Evolutionary conservation across 2,888 invertebrate species (phyloP).

Genomic region (Polyploca ridens): DNA sequence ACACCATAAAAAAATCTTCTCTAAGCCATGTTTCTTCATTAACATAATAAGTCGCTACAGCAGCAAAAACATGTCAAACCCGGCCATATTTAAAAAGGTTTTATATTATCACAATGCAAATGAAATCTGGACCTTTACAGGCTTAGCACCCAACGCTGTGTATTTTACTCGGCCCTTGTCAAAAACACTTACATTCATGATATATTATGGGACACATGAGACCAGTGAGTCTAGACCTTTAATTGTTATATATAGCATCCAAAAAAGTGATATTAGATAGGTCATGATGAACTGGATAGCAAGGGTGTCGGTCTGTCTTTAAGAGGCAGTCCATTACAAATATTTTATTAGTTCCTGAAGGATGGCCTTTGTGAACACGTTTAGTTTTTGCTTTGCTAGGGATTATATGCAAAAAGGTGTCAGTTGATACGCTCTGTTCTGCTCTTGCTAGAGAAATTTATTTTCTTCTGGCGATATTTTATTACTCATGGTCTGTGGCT

Average conservation of each 20-base stretch:
- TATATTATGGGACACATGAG: slow-evolving; percentile 46
- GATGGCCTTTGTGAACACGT: slow-evolving; percentile 25
- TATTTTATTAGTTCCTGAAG: slow-evolving; percentile 47
- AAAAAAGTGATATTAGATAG: slow-evolving; percentile 16
- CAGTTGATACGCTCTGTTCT: slow-evolving; percentile 30
- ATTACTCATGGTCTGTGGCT: no score
- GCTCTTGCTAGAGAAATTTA: slow-evolving; percentile 16
- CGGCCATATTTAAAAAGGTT: slow-evolving; percentile 24
- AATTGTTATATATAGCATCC: background rate
- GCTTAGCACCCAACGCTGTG: slow-evolving; percentile 40
- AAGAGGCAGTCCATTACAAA: slow-evolving; percentile 50
- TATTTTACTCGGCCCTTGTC: slow-evolving; percentile 55
- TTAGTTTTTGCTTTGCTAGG: slow-evolving; percentile 29
- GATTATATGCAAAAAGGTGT: slow-evolving; percentile 45
- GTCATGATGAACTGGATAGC: slow-evolving; percentile 30
- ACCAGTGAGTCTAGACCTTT: slow-evolving; percentile 33
- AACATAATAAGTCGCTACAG: slow-evolving; percentile 21
- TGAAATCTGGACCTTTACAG: slow-evolving; percentile 26
- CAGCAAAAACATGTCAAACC: slow-evolving; percentile 26
- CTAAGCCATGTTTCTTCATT: background rate
- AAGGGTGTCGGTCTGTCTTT: slow-evolving; percentile 33
- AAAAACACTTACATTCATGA: slow-evolving; percentile 60
- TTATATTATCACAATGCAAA: slow-evolving; percentile 37
- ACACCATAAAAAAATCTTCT: background rate
- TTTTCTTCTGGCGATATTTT: slow-evolving; percentile 9